A percentile compares a stretch with the other conserved stretches of the same genome.
Evolutionary conservation across 2,797 vertebrate genomes (phyloP).

Genomic region (Rhodeus uyekii): DNA sequence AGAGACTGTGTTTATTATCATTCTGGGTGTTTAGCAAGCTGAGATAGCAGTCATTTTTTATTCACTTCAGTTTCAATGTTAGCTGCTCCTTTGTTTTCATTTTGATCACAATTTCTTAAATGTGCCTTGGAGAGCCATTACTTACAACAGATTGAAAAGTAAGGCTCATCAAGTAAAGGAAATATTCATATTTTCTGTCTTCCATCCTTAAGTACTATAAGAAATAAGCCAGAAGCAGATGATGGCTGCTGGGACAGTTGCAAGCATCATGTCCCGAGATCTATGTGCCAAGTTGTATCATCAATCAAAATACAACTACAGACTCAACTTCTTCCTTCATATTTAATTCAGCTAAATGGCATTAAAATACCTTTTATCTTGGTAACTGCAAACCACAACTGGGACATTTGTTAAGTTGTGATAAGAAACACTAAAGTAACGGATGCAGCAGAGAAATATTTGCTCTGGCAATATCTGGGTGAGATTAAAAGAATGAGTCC

Average conservation of each 20-base stretch:
- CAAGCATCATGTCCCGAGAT: not conserved
- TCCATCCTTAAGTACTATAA: slow-evolving; percentile 21
- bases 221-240: slow-evolving; percentile 4
- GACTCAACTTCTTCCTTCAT: not conserved
- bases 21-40: slow-evolving; percentile 46
- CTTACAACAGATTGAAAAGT: slow-evolving; percentile 35
- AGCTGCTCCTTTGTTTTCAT: slow-evolving; percentile 40
- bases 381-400: slow-evolving; percentile 11
- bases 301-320: slow-evolving; percentile 24
- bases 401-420: slow-evolving; percentile 1
- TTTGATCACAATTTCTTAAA: slow-evolving; percentile 39
- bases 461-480: slow-evolving; percentile 4
- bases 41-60: slow-evolving; percentile 33
- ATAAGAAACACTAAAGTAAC: slow-evolving; percentile 37
- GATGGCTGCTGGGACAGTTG: not conserved
- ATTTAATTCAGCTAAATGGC: slow-evolving; percentile 23
- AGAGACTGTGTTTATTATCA: slow-evolving; percentile 47
- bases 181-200: slow-evolving; percentile 31
- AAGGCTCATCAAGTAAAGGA: slow-evolving; percentile 37
- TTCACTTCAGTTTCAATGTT: slow-evolving; percentile 31
- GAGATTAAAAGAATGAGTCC: slow-evolving; percentile 46
- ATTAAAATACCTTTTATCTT: slow-evolving; percentile 36
- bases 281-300: slow-evolving; percentile 1
- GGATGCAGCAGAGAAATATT: slow-evolving; percentile 11
- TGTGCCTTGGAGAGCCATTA: slow-evolving; percentile 42